phyloP scores from a whole-genome alignment of 2,113 vertebrate genomes.

The Stigmatopora nigra region DNA sequence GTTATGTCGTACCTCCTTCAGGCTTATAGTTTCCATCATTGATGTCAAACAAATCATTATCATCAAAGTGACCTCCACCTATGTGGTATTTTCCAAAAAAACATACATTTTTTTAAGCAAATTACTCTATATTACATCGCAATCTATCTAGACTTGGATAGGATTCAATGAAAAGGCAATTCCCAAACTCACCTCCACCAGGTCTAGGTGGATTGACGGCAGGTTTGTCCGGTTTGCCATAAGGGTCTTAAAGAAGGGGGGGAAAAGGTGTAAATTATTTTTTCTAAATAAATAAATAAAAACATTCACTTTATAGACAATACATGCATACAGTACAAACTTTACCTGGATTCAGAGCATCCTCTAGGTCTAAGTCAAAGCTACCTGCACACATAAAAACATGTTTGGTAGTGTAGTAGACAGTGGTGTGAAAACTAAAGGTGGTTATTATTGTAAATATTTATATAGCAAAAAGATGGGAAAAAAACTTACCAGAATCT shows the following conservation, averaged over 20 bases:
- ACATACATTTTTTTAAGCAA: background rate
- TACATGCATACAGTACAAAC: background rate
- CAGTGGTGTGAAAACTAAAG: background rate
- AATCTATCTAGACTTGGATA: background rate
- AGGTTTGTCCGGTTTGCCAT: conserved; percentile 45
- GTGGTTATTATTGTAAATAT: background rate
- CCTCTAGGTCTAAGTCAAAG: conserved; percentile 8
- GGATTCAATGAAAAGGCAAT: background rate
- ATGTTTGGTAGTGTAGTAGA: background rate
- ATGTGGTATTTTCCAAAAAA: background rate
- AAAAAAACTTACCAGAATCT: conserved; percentile 1
- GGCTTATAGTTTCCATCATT: conserved; percentile 41
- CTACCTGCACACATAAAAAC: background rate
- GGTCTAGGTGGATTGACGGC: conserved; percentile 1
- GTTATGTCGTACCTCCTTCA: conserved; percentile 45
- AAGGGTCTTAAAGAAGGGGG: background rate
- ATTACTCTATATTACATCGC: too few species aligned
- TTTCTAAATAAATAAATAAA: background rate
- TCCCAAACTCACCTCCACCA: conserved; percentile 44
- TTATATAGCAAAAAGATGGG: background rate
- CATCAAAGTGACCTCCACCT: conserved; percentile 49
- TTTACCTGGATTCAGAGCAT: conserved; percentile 3
- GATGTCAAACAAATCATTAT: conserved; percentile 30
- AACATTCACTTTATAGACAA: background rate
- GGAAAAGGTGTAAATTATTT: background rate